Evolutionary conservation across 2,113 vertebrate species (phyloP).

Genomic region (Lepidothrix coronata): DNA sequence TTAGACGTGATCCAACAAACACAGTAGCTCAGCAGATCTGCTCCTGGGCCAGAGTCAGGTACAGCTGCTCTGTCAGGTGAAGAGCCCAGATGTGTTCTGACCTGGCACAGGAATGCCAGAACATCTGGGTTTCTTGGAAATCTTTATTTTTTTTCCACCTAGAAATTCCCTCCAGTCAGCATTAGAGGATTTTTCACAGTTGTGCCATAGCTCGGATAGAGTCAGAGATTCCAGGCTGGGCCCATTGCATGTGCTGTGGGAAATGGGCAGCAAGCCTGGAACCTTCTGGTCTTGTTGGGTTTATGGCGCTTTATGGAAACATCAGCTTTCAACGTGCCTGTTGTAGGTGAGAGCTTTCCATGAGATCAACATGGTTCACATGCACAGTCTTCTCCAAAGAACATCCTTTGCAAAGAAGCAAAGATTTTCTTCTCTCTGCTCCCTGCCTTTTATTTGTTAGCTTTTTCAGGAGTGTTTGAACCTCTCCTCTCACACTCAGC

Average conservation of each 20-base stretch:
- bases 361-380: fast-evolving
- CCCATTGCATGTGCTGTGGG: background rate
- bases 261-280: background rate
- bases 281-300: background rate
- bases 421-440: background rate
- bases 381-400: background rate
- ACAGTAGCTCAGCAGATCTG: background rate
- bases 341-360: background rate
- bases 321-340: fast-evolving
- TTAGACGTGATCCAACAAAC: background rate
- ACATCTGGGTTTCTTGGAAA: background rate
- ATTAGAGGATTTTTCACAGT: background rate
- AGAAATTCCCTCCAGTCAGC: background rate
- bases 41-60: background rate
- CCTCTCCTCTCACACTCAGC: background rate
- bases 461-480: background rate
- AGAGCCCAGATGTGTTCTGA: background rate
- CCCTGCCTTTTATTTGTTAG: background rate
- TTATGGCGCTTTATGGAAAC: fast-evolving
- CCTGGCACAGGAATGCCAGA: background rate
- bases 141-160: background rate
- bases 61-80: background rate
- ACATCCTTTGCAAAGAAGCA: background rate
- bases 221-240: background rate
- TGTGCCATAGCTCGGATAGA: background rate